Evolutionary conservation across 2,113 vertebrate species (phyloP), one percentile per base, ranked within the genome.

Genomic region (Actenoides hombroni): DNA sequence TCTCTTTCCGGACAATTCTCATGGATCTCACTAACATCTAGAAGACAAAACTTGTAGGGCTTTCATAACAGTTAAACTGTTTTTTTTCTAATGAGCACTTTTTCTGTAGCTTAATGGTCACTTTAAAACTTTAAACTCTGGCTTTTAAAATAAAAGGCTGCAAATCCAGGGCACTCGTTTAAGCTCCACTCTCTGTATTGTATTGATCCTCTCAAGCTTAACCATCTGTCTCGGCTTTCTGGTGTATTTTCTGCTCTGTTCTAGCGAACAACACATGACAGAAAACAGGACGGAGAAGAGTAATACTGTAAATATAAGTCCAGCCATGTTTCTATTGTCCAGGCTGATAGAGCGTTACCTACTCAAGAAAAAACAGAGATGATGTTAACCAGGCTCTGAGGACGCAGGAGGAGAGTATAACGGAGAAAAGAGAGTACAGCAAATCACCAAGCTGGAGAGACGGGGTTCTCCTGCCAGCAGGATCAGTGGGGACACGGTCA

Each of bases 381-480:
- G 75, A 92, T 59, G 49, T n/a, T 85, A 75, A 88, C 9, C 57
- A 60, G 84, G 75, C 63, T 33, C 74, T 37, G 75, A 76, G 49
- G 48, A 33, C 0, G 2, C 13, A 15, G 3, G 1, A 10, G 13
- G 51, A n/a, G 51, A 56, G 53, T 10, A 0, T 10, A 48, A 67
- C 0, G 5, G 68, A 51, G 68, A 53, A 53, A 64, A 37, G 18
- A 19, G 39, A 33, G 48, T 1, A 21, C 6, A 69, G 23, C 35
- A 44, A 33, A 44, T n/a, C 42, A 48, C 31, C 44, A 5, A 14
- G 2, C 56, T 24, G 57, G 69, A 35, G 63, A 0, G 8, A 40
- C 21, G 9, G n/a, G 29, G 59, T 7, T 44, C 56, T 81, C 29
- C 68, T 35, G 48, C 29, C 3, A 1, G 7, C n/a, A n/a, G 57